A percentile compares a stretch with the other conserved stretches of the same genome.
Conservation (phyloP, 2,797 vertebrate species). For the Glossophaga mutica region DNA sequence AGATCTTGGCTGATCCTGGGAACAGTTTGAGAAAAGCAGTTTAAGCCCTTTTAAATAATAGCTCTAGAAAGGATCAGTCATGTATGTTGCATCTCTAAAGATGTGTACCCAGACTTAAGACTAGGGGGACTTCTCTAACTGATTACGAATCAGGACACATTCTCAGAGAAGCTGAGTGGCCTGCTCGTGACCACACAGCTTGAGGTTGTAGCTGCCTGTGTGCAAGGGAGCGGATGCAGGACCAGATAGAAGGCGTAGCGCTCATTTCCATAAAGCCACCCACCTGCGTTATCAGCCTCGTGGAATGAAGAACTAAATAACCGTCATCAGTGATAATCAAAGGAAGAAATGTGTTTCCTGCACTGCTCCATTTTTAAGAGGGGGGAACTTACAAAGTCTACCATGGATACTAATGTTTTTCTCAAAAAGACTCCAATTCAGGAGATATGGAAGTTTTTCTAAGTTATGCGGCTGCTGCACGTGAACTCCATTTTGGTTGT, state of each 20-base stretch:
- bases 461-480: neutral
- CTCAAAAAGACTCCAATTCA: neutral
- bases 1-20: conserved; percentile 99
- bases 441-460: neutral
- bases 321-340: neutral
- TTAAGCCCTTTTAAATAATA: conserved; percentile 58
- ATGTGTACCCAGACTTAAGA: neutral
- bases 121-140: neutral
- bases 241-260: neutral
- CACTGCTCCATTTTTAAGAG: neutral
- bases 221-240: neutral
- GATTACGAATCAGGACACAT: neutral
- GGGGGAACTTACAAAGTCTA: neutral
- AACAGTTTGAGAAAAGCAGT: conserved; percentile 73
- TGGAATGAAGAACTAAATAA: neutral
- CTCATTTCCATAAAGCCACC: neutral
- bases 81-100: neutral
- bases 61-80: conserved; percentile 17
- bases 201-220: neutral
- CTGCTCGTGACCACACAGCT: neutral
- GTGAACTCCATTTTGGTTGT: neutral
- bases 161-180: neutral
- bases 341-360: neutral
- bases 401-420: neutral
- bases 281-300: neutral